Conservation (phyloP, 1,140 invertebrate species). For the Oncopodura yosiiana region DNA sequence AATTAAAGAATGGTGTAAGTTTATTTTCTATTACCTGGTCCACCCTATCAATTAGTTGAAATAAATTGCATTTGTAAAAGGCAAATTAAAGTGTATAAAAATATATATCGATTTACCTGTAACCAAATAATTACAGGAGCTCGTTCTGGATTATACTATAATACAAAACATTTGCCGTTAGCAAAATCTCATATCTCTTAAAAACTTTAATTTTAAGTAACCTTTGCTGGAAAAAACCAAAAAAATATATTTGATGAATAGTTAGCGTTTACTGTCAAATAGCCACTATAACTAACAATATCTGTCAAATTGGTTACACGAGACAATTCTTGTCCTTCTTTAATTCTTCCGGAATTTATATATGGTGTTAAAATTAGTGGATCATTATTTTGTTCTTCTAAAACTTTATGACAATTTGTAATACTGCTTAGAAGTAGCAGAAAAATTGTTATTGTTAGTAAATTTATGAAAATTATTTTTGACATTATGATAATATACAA, state of each 20-base stretch:
- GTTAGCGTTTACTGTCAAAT: slow-evolving; percentile 43
- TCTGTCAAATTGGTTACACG: slow-evolving; percentile 15
- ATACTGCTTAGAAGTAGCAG: no score
- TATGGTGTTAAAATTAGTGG: slow-evolving; percentile 42
- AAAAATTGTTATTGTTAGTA: no score
- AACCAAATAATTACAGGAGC: slow-evolving; percentile 5
- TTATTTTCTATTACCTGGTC: no score
- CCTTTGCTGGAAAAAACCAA: slow-evolving; percentile 43
- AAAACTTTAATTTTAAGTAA: not conserved
- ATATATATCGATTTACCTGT: slow-evolving; percentile 35
- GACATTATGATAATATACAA: no score
- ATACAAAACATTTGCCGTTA: not conserved
- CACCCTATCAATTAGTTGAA: no score
- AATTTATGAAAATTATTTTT: no score
- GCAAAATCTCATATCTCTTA: not conserved
- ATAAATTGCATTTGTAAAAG: slow-evolving; percentile 33
- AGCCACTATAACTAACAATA: slow-evolving; percentile 40
- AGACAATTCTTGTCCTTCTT: slow-evolving; percentile 36
- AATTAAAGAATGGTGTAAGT: no score
- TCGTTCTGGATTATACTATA: not conserved
- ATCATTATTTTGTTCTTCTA: no score
- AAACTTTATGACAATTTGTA: no score
- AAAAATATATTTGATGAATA: slow-evolving; percentile 45
- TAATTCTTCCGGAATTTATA: slow-evolving; percentile 39
- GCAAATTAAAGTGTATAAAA: slow-evolving; percentile 37